Evolutionary conservation across 2,797 vertebrate genomes (phyloP).

Genomic region (Otus scops): DNA sequence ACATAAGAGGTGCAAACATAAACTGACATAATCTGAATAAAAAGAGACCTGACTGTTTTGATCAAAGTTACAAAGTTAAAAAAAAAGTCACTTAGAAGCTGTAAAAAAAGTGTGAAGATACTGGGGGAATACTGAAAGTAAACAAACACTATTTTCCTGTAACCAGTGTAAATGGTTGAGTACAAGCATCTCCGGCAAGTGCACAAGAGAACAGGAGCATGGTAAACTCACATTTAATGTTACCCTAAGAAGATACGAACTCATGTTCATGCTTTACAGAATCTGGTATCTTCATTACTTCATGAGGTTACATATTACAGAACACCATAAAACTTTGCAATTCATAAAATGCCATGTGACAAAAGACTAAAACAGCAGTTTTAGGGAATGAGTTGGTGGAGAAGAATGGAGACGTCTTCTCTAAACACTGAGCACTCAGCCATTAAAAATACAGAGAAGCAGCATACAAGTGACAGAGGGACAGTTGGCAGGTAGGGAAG

Average conservation of each 20-base stretch:
- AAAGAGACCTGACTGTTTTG: neutral
- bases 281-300: neutral
- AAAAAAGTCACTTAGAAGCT: neutral
- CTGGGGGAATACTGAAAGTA: neutral
- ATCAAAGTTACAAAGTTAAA: neutral
- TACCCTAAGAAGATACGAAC: fast-evolving
- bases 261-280: neutral
- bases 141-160: neutral
- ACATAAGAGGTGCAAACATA: neutral
- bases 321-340: neutral
- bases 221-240: neutral
- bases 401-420: neutral
- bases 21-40: neutral
- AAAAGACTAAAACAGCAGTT: neutral
- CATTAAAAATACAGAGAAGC: neutral
- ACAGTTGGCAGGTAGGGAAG: neutral
- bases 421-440: neutral
- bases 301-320: neutral
- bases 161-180: neutral
- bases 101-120: neutral
- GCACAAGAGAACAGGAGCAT: neutral
- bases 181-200: neutral
- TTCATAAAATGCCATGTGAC: neutral
- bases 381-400: neutral
- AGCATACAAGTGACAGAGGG: neutral